Percentiles rank a stretch among this genome's conserved stretches.
phyloP scores from a whole-genome alignment of 2,113 vertebrate species.

The Eudorcas thomsonii region DNA sequence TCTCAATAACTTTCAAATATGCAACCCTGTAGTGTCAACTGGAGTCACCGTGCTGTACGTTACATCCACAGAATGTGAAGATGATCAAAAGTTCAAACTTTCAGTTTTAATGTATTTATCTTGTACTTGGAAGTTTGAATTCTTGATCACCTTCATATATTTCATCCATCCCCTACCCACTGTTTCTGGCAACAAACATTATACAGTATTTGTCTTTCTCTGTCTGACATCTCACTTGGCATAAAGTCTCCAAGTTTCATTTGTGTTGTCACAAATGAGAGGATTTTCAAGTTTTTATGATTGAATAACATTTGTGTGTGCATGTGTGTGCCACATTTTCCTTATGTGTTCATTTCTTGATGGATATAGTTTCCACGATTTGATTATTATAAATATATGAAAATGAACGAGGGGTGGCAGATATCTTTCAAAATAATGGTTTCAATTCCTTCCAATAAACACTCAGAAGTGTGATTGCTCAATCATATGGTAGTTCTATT shows the following conservation, averaged over 20 bases:
- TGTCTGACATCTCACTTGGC: neutral
- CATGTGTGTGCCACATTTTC: neutral
- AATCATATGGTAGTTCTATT: neutral
- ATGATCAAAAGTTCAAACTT: neutral
- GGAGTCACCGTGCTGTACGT: neutral
- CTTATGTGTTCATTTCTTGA: neutral
- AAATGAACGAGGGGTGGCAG: neutral
- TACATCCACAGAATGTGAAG: neutral
- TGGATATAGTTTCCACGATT: neutral
- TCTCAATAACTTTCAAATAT: neutral
- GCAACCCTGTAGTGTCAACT: neutral
- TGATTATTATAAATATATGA: neutral
- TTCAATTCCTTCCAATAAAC: neutral
- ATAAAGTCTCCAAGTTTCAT: neutral
- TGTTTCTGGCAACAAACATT: neutral
- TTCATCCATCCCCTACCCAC: neutral
- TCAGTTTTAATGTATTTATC: neutral
- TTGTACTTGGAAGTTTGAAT: neutral
- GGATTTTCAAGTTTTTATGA: neutral
- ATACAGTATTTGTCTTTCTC: neutral
- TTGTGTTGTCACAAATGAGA: neutral
- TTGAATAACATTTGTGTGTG: neutral
- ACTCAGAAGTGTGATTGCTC: neutral
- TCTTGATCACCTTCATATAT: neutral
- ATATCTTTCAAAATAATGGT: neutral